Evolutionary conservation across 2,797 vertebrate species (phyloP).

Genomic region (Melanogrammus aeglefinus): DNA sequence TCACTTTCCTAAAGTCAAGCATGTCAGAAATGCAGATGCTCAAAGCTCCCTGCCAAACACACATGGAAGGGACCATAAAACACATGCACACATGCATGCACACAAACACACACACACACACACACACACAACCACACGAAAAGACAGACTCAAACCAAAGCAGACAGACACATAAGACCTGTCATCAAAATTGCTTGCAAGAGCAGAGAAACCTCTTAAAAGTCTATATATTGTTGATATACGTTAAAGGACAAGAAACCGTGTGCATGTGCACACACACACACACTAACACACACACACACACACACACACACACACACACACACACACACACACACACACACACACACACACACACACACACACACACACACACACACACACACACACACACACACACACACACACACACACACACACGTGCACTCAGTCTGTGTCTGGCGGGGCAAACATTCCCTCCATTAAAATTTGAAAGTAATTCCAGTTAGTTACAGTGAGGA

Average conservation of each 20-base stretch:
- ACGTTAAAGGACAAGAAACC: slow-evolving; percentile 21
- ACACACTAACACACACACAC: neutral
- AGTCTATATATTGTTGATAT: slow-evolving; percentile 18
- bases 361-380: slow-evolving; percentile 12
- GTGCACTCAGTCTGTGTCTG: slow-evolving; percentile 46
- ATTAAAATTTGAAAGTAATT: slow-evolving; percentile 54
- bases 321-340: neutral
- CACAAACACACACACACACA: slow-evolving; percentile 8
- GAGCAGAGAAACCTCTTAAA: slow-evolving; percentile 26
- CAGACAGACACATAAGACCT: slow-evolving; percentile 29
- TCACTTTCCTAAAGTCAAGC: slow-evolving; percentile 39
- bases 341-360: slow-evolving; percentile 6
- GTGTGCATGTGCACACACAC: neutral
- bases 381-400: neutral
- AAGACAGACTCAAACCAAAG: slow-evolving; percentile 2
- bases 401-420: slow-evolving; percentile 24
- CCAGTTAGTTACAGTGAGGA: slow-evolving; percentile 39
- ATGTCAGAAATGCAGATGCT: slow-evolving; percentile 45
- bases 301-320: slow-evolving; percentile 22
- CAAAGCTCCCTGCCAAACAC: slow-evolving; percentile 6
- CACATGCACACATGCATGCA: slow-evolving; percentile 9
- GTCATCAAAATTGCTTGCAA: slow-evolving; percentile 29
- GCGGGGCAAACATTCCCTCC: slow-evolving; percentile 65
- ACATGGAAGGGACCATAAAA: neutral
- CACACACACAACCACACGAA: slow-evolving; percentile 4